Base-by-base conservation (phyloP, 2,797 vertebrate species). In the Malurus splendens region DNA sequence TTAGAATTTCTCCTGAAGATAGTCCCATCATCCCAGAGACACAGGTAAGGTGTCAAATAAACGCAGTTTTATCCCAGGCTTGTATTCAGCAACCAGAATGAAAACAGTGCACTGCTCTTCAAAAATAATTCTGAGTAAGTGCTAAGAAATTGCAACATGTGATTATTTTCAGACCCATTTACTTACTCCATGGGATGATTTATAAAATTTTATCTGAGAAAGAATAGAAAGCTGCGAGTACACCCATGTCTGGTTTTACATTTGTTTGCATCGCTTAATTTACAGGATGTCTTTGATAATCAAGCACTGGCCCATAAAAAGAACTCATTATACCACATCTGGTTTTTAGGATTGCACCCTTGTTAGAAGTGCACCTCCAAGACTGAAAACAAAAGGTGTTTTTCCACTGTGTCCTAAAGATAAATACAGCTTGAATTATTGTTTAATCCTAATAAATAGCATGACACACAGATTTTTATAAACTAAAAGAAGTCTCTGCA, bases 11-110 rank as follows among this genome's bases (percentile, higher is more conserved):
- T 80, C 98, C 98, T 6, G 98, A 99, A 94, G 98, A 99, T 94
- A 99, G 98, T 67, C 99, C 99, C 62, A 95, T 99, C 95, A 98
- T 99, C 95, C 99, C 99, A 1, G 99, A 99, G 96, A 99, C 99
- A 47, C 99, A 99, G 99, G 99, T 99, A 97, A 86, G 55, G 42
- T 16, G 20, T 88, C 61, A 86, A 54, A 82, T 50, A 64, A 72
- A 54, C 2, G 48, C 23, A 14, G 6, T 75, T 54, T 89, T 86
- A 14, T 54, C 42, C 33, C 14, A 44, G 55, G 47, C 42, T 55
- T 6, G 14, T 61, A 41, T 51, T 62, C 81, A 87, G 76, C 38
- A 85, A 62, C 59, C 36, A 10, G 60, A 68, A 51, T 24, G 25
- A 78, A 78, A 82, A 62, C 54, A 59, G n/a, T 45, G 15, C 10